Evolutionary conservation across 2,113 vertebrate genomes (phyloP).

Genomic region (Aptenodytes patagonicus): DNA sequence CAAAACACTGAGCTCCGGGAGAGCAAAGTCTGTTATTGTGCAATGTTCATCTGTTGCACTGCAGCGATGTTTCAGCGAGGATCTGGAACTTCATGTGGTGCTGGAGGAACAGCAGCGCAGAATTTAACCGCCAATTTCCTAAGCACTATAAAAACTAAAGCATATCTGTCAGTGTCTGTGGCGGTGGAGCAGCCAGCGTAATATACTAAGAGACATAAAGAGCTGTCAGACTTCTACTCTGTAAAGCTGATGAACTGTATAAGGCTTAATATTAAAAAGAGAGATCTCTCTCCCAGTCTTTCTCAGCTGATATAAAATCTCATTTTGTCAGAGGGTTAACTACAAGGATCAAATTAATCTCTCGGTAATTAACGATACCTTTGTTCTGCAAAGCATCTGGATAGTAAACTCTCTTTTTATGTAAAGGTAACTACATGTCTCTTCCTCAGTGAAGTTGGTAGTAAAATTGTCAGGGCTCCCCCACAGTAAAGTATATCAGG

Average conservation of each 20-base stretch:
- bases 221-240: conserved; percentile 37
- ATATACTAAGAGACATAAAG: conserved; percentile 28
- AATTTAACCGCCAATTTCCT: not conserved
- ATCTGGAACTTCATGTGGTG: not conserved
- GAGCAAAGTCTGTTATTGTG: not conserved
- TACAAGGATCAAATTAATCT: conserved; percentile 52
- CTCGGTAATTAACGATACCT: conserved; percentile 35
- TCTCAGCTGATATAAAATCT: conserved; percentile 41
- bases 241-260: conserved; percentile 47
- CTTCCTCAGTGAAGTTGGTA: not conserved
- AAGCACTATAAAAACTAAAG: conserved; percentile 7
- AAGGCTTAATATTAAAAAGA: not conserved
- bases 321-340: conserved; percentile 45
- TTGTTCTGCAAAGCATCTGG: conserved; percentile 38
- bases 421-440: not conserved
- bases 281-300: not conserved
- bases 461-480: not conserved
- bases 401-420: conserved; percentile 3
- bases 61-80: not conserved
- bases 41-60: not conserved
- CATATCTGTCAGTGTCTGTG: not conserved
- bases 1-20: not conserved
- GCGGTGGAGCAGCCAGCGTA: not conserved
- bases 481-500: not conserved
- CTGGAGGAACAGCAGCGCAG: not conserved